Evolutionary conservation across 2,797 vertebrate genomes (phyloP), one percentile per base, ranked within the genome.

Genomic region (Muscicapa comitata): DNA sequence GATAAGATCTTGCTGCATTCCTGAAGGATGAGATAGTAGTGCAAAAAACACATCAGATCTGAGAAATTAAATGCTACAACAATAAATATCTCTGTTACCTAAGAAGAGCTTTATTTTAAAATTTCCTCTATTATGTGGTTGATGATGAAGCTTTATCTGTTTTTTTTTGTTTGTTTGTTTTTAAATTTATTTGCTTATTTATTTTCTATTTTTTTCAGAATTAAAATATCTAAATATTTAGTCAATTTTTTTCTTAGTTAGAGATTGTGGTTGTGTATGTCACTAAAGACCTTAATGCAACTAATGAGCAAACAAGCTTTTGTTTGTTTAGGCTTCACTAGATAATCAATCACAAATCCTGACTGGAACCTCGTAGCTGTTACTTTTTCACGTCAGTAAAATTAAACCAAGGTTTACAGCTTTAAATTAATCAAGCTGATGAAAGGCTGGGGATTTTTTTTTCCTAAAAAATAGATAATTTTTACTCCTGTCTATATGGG

Each of bases 291-390:
- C 78, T 94, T 89, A 67, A 55, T 73, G 50, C 82, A 95, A 58
- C 86, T 97, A 95, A 95, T 97, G 94, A 96, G 78, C 63, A 84
- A 97, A 78, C 61, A 96, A 89, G 88, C 33, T 86, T 92, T 92
- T 96, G 79, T 68, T 80, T 80, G 76, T 29, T 51, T 95, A 94
- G 82, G 53, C 47, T 59, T 92, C 75, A 75, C 48, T 74, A 93
- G 90, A 85, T 90, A 75, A 96, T 97, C 89, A 93, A 71, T 88
- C 83, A 90, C 37, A 93, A 93, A 93, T 90, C 88, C 47, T 84
- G 85, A 37, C 77, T 90, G 73, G 45, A 42, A 85, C 65, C 62
- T 62, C 82, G 84, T 87, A 96, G 24, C 29, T 94, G 37, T 87
- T 96, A 59, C 79, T 93, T 93, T 42, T 95, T 84, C 91, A n/a